A percentile compares a stretch with the other conserved stretches of the same genome.
Conservation (phyloP, 2,888 invertebrate genomes). For the Lapara coniferarum region DNA sequence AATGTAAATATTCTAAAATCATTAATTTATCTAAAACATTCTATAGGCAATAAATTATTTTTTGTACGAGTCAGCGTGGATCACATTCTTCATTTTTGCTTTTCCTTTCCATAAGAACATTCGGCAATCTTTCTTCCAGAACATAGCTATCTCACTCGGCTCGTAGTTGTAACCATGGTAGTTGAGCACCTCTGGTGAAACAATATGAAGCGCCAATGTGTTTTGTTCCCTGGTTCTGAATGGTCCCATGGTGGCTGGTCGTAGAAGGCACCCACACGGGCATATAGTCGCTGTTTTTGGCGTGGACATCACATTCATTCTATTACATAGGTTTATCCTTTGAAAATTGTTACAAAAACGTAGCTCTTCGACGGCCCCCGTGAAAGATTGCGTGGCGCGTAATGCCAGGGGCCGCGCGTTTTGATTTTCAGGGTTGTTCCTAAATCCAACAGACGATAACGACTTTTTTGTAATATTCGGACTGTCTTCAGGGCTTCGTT, state of each 20-base stretch:
- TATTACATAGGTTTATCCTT: constrained; percentile 64
- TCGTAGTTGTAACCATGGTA: constrained; percentile 83
- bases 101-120: constrained; percentile 86
- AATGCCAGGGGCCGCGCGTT: constrained; percentile 67
- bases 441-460: constrained; percentile 71
- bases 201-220: constrained; percentile 72
- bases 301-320: constrained; percentile 56
- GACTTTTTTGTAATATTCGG: constrained; percentile 74
- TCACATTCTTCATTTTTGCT: constrained; percentile 61
- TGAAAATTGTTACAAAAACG: constrained; percentile 67
- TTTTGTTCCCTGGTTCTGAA: constrained; percentile 74
- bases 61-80: constrained; percentile 57
- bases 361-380: constrained; percentile 72
- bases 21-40: constrained; percentile 31
- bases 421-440: constrained; percentile 64
- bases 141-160: constrained; percentile 84
- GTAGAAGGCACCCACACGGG: constrained; percentile 73
- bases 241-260: constrained; percentile 62
- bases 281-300: constrained; percentile 65
- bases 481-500: constrained; percentile 63
- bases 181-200: constrained; percentile 79
- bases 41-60: constrained; percentile 37
- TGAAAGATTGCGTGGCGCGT: constrained; percentile 75
- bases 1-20: constrained; percentile 19
- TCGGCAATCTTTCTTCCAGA: constrained; percentile 88